Percentiles rank a stretch among this genome's conserved stretches.
Evolutionary conservation across 1,140 invertebrate genomes (phyloP).

Genomic region (Brachionus rotundiformis): DNA sequence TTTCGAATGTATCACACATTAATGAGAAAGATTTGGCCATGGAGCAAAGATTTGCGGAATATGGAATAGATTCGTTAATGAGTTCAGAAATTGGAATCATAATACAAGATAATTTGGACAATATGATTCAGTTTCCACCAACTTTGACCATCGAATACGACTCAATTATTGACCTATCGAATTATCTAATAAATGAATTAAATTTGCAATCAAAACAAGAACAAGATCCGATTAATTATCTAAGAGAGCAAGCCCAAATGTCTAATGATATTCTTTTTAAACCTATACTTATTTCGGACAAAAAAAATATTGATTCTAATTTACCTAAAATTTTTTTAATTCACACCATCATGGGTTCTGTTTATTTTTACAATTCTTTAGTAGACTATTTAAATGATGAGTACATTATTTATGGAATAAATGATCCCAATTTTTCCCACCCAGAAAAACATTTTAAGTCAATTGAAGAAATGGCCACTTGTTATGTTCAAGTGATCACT

Average conservation of each 20-base stretch:
- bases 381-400: not conserved
- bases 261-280: not conserved
- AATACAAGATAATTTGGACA: not conserved
- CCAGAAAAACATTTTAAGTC: not conserved
- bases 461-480: not conserved
- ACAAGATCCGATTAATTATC: not conserved
- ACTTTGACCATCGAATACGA: not conserved
- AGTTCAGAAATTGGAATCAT: not conserved
- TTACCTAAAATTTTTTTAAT: not conserved
- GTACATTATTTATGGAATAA: not conserved
- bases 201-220: not conserved
- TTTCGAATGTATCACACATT: not conserved
- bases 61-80: not conserved
- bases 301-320: not conserved
- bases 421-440: not conserved
- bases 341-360: not conserved
- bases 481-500: constrained; percentile 69
- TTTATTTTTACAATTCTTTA: not conserved
- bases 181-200: not conserved
- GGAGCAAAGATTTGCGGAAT: not conserved
- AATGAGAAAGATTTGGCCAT: not conserved
- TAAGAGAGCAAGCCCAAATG: not conserved
- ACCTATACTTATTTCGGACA: not conserved
- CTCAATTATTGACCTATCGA: not conserved
- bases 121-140: not conserved